phyloP scores from a whole-genome alignment of 2,888 invertebrate species.

The Poecilus cupreus region DNA sequence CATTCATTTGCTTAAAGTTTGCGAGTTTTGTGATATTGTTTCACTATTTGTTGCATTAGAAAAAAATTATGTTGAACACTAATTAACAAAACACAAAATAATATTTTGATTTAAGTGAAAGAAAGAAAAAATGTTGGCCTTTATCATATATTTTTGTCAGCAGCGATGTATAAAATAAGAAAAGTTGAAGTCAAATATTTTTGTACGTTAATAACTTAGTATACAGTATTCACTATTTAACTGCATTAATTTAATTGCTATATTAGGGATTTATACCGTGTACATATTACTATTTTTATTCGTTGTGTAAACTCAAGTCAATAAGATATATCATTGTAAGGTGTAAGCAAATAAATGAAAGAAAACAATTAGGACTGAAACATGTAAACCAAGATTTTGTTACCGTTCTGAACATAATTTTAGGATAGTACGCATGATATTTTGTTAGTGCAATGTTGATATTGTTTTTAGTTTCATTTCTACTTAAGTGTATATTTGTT shows the following conservation, averaged over 20 bases:
- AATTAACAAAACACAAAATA: conserved; percentile 1
- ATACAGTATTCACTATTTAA: conserved; percentile 52
- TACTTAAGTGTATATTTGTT: conserved; percentile 49
- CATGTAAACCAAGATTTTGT: conserved; percentile 37
- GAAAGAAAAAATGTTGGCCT: conserved; percentile 48
- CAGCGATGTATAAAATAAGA: conserved; percentile 54
- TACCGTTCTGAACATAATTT: conserved; percentile 41
- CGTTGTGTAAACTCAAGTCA: background rate
- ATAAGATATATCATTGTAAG: conserved; percentile 26
- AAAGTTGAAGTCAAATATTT: conserved; percentile 55
- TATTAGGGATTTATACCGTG: conserved; percentile 27
- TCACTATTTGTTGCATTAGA: conserved; percentile 4
- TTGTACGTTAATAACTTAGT: conserved; percentile 57
- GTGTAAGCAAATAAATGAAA: background rate
- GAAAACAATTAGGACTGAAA: background rate
- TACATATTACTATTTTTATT: conserved; percentile 3
- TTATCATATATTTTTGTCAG: conserved; percentile 54
- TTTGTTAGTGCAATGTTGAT: conserved; percentile 54
- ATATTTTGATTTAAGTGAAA: conserved; percentile 25
- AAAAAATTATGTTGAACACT: conserved; percentile 9
- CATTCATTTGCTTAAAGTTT: conserved; percentile 6
- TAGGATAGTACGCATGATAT: conserved; percentile 48
- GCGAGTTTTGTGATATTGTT: background rate
- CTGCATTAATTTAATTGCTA: conserved; percentile 13
- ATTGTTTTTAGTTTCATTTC: conserved; percentile 52